Evolutionary conservation across 1,140 invertebrate genomes (phyloP), one percentile per base, ranked within the genome.

Genomic region (Drosophila willistoni): DNA sequence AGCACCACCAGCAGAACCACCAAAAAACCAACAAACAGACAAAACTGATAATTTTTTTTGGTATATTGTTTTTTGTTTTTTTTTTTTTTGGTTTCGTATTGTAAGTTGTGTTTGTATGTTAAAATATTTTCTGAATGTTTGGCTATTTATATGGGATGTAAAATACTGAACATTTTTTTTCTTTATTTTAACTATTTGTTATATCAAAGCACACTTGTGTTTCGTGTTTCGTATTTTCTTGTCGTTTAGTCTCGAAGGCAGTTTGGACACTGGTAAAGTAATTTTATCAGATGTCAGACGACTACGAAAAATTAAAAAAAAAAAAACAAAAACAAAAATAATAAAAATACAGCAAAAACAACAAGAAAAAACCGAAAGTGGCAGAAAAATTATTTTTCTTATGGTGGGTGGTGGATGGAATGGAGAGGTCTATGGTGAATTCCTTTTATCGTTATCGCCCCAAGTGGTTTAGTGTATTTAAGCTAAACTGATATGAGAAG

Each of bases 391-490:
- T 80, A 68, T 77, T 77, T 9, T 12, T 29, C 29, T 51, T 19
- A 51, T 51, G 44, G 44, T 51, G 44, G 9, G 51, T 39, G 36
- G 36, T 39, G 36, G 36, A 7, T 29, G 29, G 29, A 29, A 29
- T 29, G 6, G 3, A 5, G 44, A 7, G 51, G 33, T 41, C 76
- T 79, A 83, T 87, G 83, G 83, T 87, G 83, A 87, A 83, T 87
- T 87, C 79, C 70, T 67, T 89, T 73, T 84, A 89, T 89, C 83
- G 84, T 70, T 64, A 67, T 67, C 74, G 51, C 59, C 6, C 44
- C 17, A 10, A 51, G 44, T 51, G 44, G 44, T 66, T 42, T 55
- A 68, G 64, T 64, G 59, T 51, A 76, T 34, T 62, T 59, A 68
- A 79, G 73, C 76, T 76, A 71, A 67, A 42, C 64, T 34, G 76